Conservation (phyloP, 2,888 invertebrate genomes). For the Epinotia bilunana region DNA sequence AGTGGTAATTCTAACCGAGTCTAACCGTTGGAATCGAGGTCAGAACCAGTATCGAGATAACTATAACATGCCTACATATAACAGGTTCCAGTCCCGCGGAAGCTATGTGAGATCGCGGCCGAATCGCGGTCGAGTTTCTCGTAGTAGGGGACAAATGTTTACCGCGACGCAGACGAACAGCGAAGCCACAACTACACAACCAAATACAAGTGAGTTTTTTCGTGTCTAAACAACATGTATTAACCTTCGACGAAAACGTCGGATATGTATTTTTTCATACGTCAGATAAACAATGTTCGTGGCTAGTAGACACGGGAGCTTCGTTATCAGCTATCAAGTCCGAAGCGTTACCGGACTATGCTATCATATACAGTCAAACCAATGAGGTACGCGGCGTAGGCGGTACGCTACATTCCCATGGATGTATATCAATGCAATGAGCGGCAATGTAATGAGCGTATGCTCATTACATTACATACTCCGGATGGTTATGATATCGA, state of each 20-base stretch:
- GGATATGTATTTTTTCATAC: constrained; percentile 12
- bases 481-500: too few species aligned
- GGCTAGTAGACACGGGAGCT: constrained; percentile 26
- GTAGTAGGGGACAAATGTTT: too few species aligned
- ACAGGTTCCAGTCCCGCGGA: background rate
- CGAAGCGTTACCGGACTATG: constrained; percentile 2
- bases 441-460: too few species aligned
- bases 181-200: background rate
- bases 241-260: constrained; percentile 1
- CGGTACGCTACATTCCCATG: too few species aligned
- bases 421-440: too few species aligned
- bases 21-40: background rate
- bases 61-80: background rate
- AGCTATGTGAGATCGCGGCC: background rate
- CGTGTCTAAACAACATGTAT: constrained; percentile 12
- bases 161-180: background rate
- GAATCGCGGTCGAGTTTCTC: background rate
- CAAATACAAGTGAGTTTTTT: constrained; percentile 31
- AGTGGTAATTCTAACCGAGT: constrained; percentile 7
- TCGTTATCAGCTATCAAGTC: constrained; percentile 23
- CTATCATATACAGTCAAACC: background rate
- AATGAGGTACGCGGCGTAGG: too few species aligned
- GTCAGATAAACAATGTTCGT: constrained; percentile 2
- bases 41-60: constrained; percentile 1
- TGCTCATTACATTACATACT: too few species aligned